These are phyloP conservation scores for Motacilla alba DNA, from an alignment of 2,113 vertebrate species.

Conservation along the genomic window DNA sequence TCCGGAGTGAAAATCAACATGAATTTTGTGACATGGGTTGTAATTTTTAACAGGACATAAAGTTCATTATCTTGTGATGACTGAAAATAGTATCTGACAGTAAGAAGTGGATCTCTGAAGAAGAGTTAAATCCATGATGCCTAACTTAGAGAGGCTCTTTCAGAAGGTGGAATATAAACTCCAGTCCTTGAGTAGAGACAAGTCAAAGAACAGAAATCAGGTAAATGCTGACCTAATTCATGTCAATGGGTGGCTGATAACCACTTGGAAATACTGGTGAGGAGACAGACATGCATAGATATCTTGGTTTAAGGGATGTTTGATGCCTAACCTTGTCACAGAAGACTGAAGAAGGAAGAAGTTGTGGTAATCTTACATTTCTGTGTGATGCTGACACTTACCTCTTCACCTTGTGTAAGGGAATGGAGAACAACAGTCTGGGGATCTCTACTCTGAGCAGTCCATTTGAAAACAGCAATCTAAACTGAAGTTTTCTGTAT, in stretches of 20 bases:
- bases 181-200: too few relatives aligned
- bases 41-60: neutral
- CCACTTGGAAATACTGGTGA: neutral
- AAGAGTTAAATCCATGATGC: neutral
- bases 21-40: neutral
- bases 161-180: neutral
- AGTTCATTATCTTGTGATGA: neutral
- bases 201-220: neutral
- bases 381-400: neutral
- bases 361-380: neutral
- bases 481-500: neutral
- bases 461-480: neutral
- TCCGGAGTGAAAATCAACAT: neutral
- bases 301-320: neutral
- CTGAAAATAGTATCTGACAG: neutral
- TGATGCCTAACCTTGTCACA: neutral
- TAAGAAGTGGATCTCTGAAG: neutral
- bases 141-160: neutral
- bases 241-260: neutral
- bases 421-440: neutral
- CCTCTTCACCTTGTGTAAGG: neutral
- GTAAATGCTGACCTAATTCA: neutral
- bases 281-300: neutral
- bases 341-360: neutral
- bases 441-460: neutral